Evolutionary conservation across 2,797 vertebrate genomes (phyloP).

Genomic region (Gobionotothen gibberifrons): DNA sequence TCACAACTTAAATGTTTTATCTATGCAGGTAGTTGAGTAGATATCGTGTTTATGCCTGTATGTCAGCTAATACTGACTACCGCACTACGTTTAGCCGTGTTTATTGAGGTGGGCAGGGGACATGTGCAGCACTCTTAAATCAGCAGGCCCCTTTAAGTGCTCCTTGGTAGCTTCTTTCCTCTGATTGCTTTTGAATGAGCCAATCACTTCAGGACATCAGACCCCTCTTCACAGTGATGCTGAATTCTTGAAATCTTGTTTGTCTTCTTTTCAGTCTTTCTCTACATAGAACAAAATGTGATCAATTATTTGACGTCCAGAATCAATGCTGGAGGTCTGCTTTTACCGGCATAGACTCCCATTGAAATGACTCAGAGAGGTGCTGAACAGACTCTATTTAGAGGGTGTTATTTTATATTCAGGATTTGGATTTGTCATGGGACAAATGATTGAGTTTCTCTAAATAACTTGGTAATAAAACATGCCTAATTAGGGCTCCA

Average conservation of each 20-base stretch:
- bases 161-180: slow-evolving; percentile 70
- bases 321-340: slow-evolving; percentile 23
- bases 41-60: slow-evolving; percentile 23
- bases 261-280: slow-evolving; percentile 30
- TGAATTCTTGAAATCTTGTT: slow-evolving; percentile 53
- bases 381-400: background rate
- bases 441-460: slow-evolving; percentile 3
- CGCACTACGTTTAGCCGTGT: slow-evolving; percentile 37
- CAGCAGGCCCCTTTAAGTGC: slow-evolving; percentile 75
- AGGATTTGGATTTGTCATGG: slow-evolving; percentile 19
- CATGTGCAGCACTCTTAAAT: slow-evolving; percentile 77
- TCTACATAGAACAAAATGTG: slow-evolving; percentile 42
- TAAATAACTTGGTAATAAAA: slow-evolving; percentile 5
- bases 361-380: slow-evolving; percentile 11
- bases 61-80: slow-evolving; percentile 26
- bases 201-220: slow-evolving; percentile 84
- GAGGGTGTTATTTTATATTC: background rate
- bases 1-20: slow-evolving; percentile 30
- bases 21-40: slow-evolving; percentile 23
- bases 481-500: background rate
- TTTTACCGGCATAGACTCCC: slow-evolving; percentile 28
- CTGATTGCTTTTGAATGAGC: slow-evolving; percentile 84
- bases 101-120: slow-evolving; percentile 37
- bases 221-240: slow-evolving; percentile 58
- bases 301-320: slow-evolving; percentile 39